Base-by-base conservation (phyloP, 2,888 invertebrate species). In the Pherbina coryleti region DNA sequence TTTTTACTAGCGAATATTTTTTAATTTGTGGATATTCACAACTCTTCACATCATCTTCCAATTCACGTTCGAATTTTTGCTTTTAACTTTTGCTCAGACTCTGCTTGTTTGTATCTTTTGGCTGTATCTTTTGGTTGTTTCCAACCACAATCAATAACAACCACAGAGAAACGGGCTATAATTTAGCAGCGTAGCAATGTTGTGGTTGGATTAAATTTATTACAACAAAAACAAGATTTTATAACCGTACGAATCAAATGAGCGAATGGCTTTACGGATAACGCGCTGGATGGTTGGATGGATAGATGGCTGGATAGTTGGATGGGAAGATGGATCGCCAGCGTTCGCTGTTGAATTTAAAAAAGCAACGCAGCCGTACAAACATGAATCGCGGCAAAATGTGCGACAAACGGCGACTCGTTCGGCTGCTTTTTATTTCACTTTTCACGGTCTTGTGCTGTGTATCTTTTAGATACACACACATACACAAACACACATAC, bases 161-260 rank as follows among this genome's bases (percentile, higher is more conserved):
- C 55, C n/a, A 55, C 5, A 55, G 22, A 22, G 22, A 22, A 51
- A 22, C 19, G 8, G 22, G n/a, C 19, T 22, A 55, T n/a, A 55
- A 55, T 14, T 25, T 28, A 22, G 11, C 11, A 60, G 22, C 57
- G 57, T 25, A 60, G 57, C 57, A 22, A 22, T 55, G 55, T 22
- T 22, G 55, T 22, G 55, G 57, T 60, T 28, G 57, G 28, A 60
- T 60, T 60, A 9, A 55, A 60, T 60, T 60, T 22, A 28, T 25
- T 44, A 44, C 44, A 28, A 14, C 19, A 55, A 22, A 55, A 28
- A 60, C 57, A 28, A 60, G 25, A 22, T 64, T 55, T 72, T 72
- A 72, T 72, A 57, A 37, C 72, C 72, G 28, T 22, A 57, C 72
- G 60, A 72, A 60, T 60, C 72, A 60, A 72, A 72, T 44, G 72